These are phyloP conservation scores for Drosophila neutralis DNA, from an alignment of 2,888 invertebrate species.

Conservation along the genomic window DNA sequence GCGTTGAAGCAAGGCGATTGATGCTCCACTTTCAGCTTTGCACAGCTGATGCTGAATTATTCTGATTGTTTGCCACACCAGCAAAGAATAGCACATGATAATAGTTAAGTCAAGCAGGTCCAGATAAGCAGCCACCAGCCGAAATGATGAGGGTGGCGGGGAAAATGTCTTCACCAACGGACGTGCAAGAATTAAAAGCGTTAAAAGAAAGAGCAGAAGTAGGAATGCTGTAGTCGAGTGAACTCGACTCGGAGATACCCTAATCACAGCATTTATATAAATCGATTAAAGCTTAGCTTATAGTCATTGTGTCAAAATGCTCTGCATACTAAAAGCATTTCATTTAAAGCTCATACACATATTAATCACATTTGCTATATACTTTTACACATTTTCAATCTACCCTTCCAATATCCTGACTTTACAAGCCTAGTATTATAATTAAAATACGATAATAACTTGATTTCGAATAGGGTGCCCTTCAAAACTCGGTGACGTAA, in stretches of 20 bases:
- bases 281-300: not conserved
- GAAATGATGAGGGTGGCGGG: slow-evolving; percentile 6
- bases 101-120: not conserved
- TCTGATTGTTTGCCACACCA: slow-evolving; percentile 12
- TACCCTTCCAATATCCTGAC: too few species aligned
- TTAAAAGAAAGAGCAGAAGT: not conserved
- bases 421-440: not conserved
- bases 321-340: not conserved
- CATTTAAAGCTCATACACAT: not conserved
- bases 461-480: not conserved
- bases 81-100: slow-evolving; percentile 6
- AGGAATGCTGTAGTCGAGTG: not conserved
- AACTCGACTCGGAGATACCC: not conserved
- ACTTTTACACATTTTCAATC: not conserved
- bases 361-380: not conserved
- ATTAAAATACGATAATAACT: not conserved
- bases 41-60: slow-evolving; percentile 42
- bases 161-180: not conserved
- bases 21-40: slow-evolving; percentile 30
- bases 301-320: not conserved
- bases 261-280: not conserved
- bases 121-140: not conserved
- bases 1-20: slow-evolving; percentile 46
- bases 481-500: not conserved
- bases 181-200: not conserved